These are phyloP conservation scores for Camponotus floridanus DNA, from an alignment of 1,140 invertebrate species.

Conservation along the genomic window DNA sequence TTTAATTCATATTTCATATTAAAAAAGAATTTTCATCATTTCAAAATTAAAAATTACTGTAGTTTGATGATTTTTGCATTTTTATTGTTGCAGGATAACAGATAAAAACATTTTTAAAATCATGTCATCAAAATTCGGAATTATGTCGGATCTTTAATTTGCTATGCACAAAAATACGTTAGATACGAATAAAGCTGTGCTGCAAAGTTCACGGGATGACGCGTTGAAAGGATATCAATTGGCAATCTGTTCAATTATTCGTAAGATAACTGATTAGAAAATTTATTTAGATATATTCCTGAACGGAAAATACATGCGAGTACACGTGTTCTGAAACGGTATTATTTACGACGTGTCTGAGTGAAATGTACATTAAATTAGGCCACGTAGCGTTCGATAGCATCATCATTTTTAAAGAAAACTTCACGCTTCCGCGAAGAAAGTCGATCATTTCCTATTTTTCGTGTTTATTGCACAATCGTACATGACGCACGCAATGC, in stretches of 20 bases:
- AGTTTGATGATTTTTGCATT: background rate
- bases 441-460: conserved; percentile 74
- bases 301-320: background rate
- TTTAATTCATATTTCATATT: too few relatives aligned
- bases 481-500: conserved; percentile 63
- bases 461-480: conserved; percentile 71
- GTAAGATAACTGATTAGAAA: background rate
- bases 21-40: background rate
- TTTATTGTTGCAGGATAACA: background rate
- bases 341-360: conserved; percentile 22
- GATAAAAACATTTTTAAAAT: background rate
- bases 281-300: background rate
- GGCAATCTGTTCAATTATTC: background rate
- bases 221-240: background rate
- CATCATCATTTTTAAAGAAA: conserved; percentile 61
- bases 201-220: background rate
- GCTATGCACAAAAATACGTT: background rate
- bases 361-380: conserved; percentile 54
- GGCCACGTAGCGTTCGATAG: conserved; percentile 55
- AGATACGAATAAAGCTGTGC: background rate
- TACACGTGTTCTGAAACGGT: conserved; percentile 3
- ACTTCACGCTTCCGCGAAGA: conserved; percentile 67
- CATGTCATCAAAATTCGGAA: background rate
- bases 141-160: background rate
- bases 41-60: background rate